Conservation (phyloP, 2,888 invertebrate genomes). For the Trachelus stipa region DNA sequence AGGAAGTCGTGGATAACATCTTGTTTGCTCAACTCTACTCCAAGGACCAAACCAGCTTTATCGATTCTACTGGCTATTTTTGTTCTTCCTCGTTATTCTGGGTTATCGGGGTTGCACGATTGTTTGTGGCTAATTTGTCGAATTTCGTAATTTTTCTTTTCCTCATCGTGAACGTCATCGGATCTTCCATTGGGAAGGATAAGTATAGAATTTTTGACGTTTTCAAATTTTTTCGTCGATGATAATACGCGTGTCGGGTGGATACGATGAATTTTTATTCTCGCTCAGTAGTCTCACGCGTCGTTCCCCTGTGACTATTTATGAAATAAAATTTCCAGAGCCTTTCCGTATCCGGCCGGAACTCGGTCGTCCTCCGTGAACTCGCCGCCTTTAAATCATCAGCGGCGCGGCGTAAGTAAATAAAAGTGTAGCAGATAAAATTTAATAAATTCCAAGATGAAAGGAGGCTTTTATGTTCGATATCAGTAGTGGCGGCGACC, state of each 20-base stretch:
- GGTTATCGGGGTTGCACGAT: constrained; percentile 19
- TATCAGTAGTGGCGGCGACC: constrained; percentile 16
- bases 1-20: constrained; percentile 30
- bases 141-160: not conserved
- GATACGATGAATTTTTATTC: not conserved
- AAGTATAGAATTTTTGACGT: not conserved
- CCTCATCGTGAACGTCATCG: not conserved
- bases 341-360: not conserved
- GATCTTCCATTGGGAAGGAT: not conserved
- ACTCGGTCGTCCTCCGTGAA: not conserved
- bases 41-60: constrained; percentile 38
- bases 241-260: not conserved
- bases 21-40: constrained; percentile 40
- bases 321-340: not conserved
- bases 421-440: constrained; percentile 31
- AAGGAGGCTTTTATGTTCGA: constrained; percentile 16
- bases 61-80: constrained; percentile 52
- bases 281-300: not conserved
- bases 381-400: not conserved
- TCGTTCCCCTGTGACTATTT: not conserved
- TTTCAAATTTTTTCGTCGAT: not conserved
- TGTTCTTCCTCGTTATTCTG: constrained; percentile 30
- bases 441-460: constrained; percentile 41
- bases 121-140: constrained; percentile 13
- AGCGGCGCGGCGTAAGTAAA: not conserved